Evolutionary conservation across 2,888 invertebrate species (phyloP).

Genomic region (Catocala sponsa): DNA sequence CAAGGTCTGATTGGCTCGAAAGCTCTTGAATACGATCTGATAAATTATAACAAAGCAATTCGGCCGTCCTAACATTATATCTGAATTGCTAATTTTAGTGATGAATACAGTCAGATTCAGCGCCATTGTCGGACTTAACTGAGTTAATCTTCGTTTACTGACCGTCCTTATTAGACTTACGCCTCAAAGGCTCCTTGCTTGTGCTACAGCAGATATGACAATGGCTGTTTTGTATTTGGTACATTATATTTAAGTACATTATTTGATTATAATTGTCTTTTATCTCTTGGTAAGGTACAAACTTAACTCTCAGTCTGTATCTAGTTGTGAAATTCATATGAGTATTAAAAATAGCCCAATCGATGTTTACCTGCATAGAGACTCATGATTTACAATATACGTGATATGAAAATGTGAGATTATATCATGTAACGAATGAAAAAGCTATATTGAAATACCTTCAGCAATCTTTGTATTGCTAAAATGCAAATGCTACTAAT

Average conservation of each 20-base stretch:
- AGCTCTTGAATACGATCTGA: constrained; percentile 13
- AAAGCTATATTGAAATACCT: too few relatives aligned
- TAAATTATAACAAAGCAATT: constrained; percentile 28
- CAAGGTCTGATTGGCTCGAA: constrained; percentile 25
- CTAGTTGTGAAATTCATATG: too few relatives aligned
- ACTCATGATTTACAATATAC: too few relatives aligned
- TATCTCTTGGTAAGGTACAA: too few relatives aligned
- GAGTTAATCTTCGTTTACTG: constrained; percentile 32
- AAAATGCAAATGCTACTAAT: too few relatives aligned
- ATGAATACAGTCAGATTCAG: constrained; percentile 35
- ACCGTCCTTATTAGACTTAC: constrained; percentile 18
- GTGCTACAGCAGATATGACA: background rate
- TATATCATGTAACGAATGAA: too few relatives aligned
- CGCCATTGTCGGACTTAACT: constrained; percentile 35
- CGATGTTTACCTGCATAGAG: too few relatives aligned
- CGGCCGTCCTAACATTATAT: constrained; percentile 32
- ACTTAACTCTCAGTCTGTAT: too few relatives aligned
- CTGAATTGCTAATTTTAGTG: constrained; percentile 41
- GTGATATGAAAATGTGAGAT: too few relatives aligned
- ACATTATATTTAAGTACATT: background rate
- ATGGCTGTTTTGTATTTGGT: background rate
- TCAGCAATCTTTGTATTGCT: too few relatives aligned
- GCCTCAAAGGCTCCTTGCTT: constrained; percentile 1
- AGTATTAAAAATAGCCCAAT: too few relatives aligned
- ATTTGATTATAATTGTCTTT: background rate